phyloP scores from a whole-genome alignment of 2,888 invertebrate genomes.

The Acronicta aceris region DNA sequence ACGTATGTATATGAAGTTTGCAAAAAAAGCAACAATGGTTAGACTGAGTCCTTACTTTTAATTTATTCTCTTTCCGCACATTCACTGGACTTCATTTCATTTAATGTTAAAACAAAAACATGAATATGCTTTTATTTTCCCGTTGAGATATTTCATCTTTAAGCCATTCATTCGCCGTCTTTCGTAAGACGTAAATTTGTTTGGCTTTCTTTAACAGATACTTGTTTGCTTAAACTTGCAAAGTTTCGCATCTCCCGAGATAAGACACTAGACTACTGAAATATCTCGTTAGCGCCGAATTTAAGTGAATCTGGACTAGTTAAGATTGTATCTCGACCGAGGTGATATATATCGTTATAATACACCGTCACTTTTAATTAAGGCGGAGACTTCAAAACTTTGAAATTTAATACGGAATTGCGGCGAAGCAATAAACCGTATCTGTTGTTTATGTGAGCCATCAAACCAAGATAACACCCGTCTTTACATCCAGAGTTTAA shows the following conservation, averaged over 20 bases:
- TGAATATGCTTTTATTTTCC: conserved; percentile 81
- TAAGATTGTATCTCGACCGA: conserved; percentile 66
- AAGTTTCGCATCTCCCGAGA: conserved; percentile 66
- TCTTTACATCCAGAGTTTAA: conserved; percentile 84
- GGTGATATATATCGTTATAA: conserved; percentile 71
- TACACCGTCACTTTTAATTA: conserved; percentile 68
- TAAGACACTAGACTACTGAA: conserved; percentile 62
- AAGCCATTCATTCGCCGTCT: conserved; percentile 64
- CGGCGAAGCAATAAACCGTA: conserved; percentile 76
- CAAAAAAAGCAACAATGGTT: conserved; percentile 75
- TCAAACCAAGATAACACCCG: conserved; percentile 82
- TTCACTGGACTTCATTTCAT: conserved; percentile 78
- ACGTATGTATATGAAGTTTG: conserved; percentile 61
- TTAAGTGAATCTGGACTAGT: conserved; percentile 74
- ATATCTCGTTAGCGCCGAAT: conserved; percentile 73
- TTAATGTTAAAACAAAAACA: conserved; percentile 79
- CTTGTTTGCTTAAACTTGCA: conserved; percentile 77
- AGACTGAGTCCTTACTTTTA: conserved; percentile 78
- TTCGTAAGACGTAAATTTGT: conserved; percentile 72
- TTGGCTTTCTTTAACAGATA: conserved; percentile 76
- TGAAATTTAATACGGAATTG: conserved; percentile 77
- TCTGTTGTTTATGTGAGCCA: conserved; percentile 81
- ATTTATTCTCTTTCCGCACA: conserved; percentile 80
- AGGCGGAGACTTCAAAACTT: conserved; percentile 72
- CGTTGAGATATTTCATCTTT: conserved; percentile 66